Conservation (phyloP, 2,888 invertebrate species). For the Acanthosepion lycidas region DNA sequence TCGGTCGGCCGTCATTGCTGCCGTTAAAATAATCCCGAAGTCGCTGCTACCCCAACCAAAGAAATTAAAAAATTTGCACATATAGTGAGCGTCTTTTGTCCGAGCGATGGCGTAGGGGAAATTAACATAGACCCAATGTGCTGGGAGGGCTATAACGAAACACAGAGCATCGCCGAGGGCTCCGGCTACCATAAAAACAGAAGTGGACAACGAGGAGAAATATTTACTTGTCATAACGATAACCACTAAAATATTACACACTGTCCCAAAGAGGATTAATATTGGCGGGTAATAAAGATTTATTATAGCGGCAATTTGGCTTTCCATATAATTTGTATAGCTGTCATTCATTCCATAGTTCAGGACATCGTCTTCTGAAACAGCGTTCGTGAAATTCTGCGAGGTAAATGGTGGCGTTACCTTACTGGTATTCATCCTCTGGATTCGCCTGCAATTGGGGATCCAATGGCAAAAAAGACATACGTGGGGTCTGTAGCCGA, state of each 20-base stretch:
- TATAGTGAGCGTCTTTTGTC: conserved; percentile 55
- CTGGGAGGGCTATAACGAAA: conserved; percentile 57
- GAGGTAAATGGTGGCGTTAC: neutral
- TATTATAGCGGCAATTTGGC: conserved; percentile 51
- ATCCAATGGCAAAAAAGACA: neutral
- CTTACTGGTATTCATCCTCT: neutral
- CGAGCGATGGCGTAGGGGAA: conserved; percentile 57
- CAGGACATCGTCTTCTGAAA: neutral
- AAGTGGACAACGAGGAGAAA: conserved; percentile 62
- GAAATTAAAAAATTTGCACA: conserved; percentile 67
- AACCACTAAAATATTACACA: conserved; percentile 60
- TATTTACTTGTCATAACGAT: conserved; percentile 63
- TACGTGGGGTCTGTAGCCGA: neutral
- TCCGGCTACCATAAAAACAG: conserved; percentile 62
- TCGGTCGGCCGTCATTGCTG: conserved; percentile 63
- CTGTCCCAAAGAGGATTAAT: conserved; percentile 60
- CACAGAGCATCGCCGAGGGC: conserved; percentile 61
- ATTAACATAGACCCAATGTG: conserved; percentile 65
- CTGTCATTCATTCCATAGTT: neutral
- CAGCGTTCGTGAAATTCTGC: neutral
- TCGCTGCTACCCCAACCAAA: conserved; percentile 65
- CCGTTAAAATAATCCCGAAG: conserved; percentile 61
- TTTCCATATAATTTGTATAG: neutral
- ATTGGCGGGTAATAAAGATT: conserved; percentile 61
- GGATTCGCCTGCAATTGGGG: neutral